Evolutionary conservation across 2,113 vertebrate genomes (phyloP).

Genomic region (Nannospalax galili): DNA sequence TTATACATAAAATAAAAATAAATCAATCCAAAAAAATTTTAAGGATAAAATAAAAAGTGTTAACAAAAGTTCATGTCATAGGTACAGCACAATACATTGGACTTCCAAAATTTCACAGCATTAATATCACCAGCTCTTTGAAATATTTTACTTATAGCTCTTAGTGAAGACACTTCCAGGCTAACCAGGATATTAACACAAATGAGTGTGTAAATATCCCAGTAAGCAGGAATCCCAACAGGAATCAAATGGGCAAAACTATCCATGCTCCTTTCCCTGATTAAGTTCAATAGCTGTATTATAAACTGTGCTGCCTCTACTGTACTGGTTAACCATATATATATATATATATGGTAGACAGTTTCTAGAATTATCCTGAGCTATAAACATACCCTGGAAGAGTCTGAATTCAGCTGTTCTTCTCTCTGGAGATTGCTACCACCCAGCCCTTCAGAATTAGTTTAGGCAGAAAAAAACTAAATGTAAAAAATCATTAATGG

Average conservation of each 20-base stretch:
- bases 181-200: background rate
- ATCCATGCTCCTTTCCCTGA: background rate
- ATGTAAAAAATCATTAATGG: background rate
- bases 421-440: background rate
- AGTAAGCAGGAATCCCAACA: background rate
- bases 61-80: background rate
- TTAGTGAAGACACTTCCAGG: background rate
- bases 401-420: background rate
- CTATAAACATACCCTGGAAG: background rate
- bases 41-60: no score
- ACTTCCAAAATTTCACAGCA: background rate
- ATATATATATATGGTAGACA: background rate
- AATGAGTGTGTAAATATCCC: background rate
- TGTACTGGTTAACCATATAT: background rate
- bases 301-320: background rate
- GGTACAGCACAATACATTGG: no score
- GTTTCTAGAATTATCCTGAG: background rate
- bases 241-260: background rate
- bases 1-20: no score
- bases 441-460: background rate
- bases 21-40: no score
- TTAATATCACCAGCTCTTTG: conserved; percentile 18
- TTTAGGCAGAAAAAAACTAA: background rate
- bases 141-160: conserved; percentile 8
- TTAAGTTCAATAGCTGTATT: background rate